These are phyloP conservation scores for Raja brachyura DNA, from an alignment of 2,113 vertebrate species.

Conservation along the genomic window DNA sequence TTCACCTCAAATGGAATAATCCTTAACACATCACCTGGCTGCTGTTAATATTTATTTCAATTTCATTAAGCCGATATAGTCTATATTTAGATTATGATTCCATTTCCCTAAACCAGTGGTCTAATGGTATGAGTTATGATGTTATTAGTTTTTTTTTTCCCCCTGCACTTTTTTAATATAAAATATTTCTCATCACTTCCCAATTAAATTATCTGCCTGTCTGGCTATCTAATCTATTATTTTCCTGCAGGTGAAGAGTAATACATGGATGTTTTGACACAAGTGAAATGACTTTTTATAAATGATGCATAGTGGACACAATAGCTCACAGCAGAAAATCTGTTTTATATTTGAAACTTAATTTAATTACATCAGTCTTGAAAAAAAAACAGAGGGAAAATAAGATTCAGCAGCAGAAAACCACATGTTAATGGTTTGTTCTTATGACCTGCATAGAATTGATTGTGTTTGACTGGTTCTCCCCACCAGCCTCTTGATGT, in stretches of 20 bases:
- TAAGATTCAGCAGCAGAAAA: not conserved
- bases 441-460: not conserved
- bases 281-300: not conserved
- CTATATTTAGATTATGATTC: not conserved
- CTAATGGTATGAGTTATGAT: not conserved
- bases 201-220: slow-evolving; percentile 16
- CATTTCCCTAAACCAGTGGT: not conserved
- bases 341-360: not conserved
- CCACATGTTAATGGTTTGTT: not conserved
- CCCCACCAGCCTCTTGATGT: not conserved
- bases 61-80: not conserved
- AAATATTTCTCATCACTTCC: slow-evolving; percentile 19
- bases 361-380: not conserved
- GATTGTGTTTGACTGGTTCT: not conserved
- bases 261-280: not conserved
- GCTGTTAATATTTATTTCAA: not conserved
- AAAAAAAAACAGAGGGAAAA: not conserved
- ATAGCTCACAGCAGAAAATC: slow-evolving; percentile 7
- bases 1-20: not conserved
- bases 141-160: not conserved
- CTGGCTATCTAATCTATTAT: slow-evolving; percentile 6
- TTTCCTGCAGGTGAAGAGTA: not conserved
- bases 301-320: not conserved
- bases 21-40: not conserved
- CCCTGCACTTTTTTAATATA: slow-evolving; percentile 3